Conservation (phyloP, 2,113 vertebrate species). For the Megaceryle maxima region DNA sequence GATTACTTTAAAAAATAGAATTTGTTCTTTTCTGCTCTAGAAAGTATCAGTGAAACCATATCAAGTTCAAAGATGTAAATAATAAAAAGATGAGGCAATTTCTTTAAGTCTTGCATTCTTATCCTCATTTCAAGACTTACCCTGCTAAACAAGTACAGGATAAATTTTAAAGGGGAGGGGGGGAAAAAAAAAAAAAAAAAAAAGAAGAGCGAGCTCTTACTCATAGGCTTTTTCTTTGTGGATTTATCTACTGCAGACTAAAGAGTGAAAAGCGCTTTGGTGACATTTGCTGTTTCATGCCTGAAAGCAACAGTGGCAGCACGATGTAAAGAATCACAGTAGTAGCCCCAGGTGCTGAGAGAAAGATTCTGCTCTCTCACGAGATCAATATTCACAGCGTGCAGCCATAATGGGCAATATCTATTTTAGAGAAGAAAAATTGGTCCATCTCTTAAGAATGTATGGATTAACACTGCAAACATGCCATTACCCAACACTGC, state of each 20-base stretch:
- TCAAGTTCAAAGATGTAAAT: not conserved
- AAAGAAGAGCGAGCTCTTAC: not conserved
- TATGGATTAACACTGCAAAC: constrained; percentile 24
- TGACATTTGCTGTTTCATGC: constrained; percentile 5
- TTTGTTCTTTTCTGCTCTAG: not conserved
- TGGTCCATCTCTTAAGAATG: not conserved
- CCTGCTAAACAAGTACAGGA: not conserved
- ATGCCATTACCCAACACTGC: not conserved
- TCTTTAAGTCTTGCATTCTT: not conserved
- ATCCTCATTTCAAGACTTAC: not conserved
- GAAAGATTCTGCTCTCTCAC: not conserved
- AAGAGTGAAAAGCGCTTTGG: not conserved
- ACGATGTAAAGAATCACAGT: not conserved
- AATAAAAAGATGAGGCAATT: not conserved
- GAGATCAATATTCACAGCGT: constrained; percentile 34
- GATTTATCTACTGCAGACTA: not conserved
- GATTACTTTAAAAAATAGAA: not conserved
- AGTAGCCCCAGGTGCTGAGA: not conserved
- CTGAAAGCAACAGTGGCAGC: constrained; percentile 5
- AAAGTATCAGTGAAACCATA: not conserved
- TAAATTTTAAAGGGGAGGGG: not conserved
- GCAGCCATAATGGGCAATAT: not conserved
- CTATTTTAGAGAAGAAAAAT: constrained; percentile 27
- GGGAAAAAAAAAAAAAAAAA: no score
- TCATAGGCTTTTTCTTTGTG: not conserved